phyloP scores from a whole-genome alignment of 2,888 invertebrate genomes.

The Acanthacorydalis orientalis region DNA sequence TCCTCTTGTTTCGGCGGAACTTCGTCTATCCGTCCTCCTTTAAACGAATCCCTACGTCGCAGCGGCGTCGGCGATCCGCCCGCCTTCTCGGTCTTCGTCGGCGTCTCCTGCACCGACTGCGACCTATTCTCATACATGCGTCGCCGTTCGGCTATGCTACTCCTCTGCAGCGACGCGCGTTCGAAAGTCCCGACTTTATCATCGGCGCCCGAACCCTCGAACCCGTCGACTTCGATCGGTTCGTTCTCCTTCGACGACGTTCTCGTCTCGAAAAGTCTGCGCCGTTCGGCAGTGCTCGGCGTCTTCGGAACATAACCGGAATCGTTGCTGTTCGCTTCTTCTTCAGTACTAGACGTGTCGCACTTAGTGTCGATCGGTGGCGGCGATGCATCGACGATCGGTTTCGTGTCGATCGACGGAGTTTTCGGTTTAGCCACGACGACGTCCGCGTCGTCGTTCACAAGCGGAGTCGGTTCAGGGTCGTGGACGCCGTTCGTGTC shows the following conservation, averaged over 20 bases:
- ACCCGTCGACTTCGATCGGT: constrained; percentile 18
- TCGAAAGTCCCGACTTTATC: constrained; percentile 34
- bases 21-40: constrained; percentile 41
- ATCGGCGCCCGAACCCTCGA: constrained; percentile 30
- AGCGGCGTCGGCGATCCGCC: constrained; percentile 54
- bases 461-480: constrained; percentile 20
- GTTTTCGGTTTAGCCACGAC: constrained; percentile 22
- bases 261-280: constrained; percentile 48
- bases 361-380: constrained; percentile 33
- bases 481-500: constrained; percentile 21
- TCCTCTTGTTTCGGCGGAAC: constrained; percentile 17
- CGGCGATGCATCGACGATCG: constrained; percentile 18
- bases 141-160: constrained; percentile 61
- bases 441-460: constrained; percentile 18
- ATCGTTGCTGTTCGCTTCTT: constrained; percentile 42
- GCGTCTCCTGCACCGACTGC: constrained; percentile 39
- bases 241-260: constrained; percentile 24
- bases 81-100: constrained; percentile 36
- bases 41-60: constrained; percentile 52
- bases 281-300: constrained; percentile 62
- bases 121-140: constrained; percentile 63
- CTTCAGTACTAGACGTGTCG: constrained; percentile 40
- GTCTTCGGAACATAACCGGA: constrained; percentile 56
- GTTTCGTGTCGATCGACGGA: constrained; percentile 19
- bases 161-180: constrained; percentile 42